Base-by-base conservation (phyloP, 1,140 invertebrate species). In the Pachyrhynchus sulphureomaculatus region DNA sequence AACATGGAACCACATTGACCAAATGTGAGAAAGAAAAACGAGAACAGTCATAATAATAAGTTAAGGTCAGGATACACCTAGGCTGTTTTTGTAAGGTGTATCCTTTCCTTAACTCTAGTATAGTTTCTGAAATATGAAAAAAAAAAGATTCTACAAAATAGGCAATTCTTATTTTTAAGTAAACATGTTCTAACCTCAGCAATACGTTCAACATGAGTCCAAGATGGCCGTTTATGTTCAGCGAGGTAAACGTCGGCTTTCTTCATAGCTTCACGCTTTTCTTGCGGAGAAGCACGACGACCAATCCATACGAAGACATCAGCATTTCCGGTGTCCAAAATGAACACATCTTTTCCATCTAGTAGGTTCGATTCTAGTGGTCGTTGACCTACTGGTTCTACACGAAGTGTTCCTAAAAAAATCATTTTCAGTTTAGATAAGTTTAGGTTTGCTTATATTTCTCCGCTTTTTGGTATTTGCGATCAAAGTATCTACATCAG, bases 301-400 rank as follows among this genome's bases (percentile, higher is more conserved):
- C 93, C 92, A 49, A 93, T 84, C 92, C 92, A 95, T 0, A 92
- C 90, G 75, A 87, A 95, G 36, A 95, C 83, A 24, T 88, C 89
- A 42, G 89, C 87, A 49, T 84, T 84, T 3, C 87, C 88, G 4
- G 90, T 88, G 74, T 95, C 92, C 72, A 95, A 75, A 57, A 95
- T 88, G 67, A 92, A 95, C 59, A 87, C 89, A 72, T 95, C 91
- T 74, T 85, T 82, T 15, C 87, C 85, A 59, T 90, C 84, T n/a
- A 93, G 77, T 71, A 86, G 81, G 20, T 84, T 83, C 74, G 89
- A 86, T 42, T 81, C 82, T 55, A 90, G 79, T 2, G 90, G 91
- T 67, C 86, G 89, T 36, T 81, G 77, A 8, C 77, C 75, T 29
- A 92, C 76, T 42, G 84, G 79, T 8, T 86, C 84, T 2, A 88